phyloP scores from a whole-genome alignment of 2,797 vertebrate genomes.

The Trichosurus vulpecula region DNA sequence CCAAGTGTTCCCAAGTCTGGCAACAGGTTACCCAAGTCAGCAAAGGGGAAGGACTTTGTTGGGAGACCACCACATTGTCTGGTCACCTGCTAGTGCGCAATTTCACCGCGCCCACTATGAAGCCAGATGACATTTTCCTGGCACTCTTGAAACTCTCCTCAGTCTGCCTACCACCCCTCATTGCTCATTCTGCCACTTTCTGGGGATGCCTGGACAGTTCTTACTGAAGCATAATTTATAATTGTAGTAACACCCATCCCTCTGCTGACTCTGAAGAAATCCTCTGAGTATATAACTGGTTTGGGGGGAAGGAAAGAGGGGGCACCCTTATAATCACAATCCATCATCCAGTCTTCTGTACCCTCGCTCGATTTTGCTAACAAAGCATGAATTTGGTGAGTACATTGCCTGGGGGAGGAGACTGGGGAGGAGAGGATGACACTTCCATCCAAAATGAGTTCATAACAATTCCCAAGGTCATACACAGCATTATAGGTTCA shows the following conservation, averaged over 20 bases:
- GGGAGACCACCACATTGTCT: neutral
- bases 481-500: neutral
- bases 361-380: slow-evolving; percentile 72
- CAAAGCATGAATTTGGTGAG: slow-evolving; percentile 52
- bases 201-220: slow-evolving; percentile 38
- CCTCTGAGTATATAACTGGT: slow-evolving; percentile 45
- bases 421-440: neutral
- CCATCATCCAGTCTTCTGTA: slow-evolving; percentile 67
- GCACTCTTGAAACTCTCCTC: neutral
- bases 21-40: neutral
- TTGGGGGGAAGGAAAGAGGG: slow-evolving; percentile 17
- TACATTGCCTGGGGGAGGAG: slow-evolving; percentile 12
- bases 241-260: slow-evolving; percentile 64
- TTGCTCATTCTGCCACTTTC: slow-evolving; percentile 38
- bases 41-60: neutral
- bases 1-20: neutral
- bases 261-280: slow-evolving; percentile 77
- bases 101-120: neutral
- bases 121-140: neutral
- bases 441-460: slow-evolving; percentile 55
- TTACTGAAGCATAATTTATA: slow-evolving; percentile 53
- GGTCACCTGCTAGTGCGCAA: neutral
- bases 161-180: slow-evolving; percentile 6
- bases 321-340: slow-evolving; percentile 69
- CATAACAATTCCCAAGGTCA: neutral